Percentiles rank a stretch among this genome's conserved stretches.
Evolutionary conservation across 2,797 vertebrate species (phyloP).

Genomic region (Sphenodon punctatus): DNA sequence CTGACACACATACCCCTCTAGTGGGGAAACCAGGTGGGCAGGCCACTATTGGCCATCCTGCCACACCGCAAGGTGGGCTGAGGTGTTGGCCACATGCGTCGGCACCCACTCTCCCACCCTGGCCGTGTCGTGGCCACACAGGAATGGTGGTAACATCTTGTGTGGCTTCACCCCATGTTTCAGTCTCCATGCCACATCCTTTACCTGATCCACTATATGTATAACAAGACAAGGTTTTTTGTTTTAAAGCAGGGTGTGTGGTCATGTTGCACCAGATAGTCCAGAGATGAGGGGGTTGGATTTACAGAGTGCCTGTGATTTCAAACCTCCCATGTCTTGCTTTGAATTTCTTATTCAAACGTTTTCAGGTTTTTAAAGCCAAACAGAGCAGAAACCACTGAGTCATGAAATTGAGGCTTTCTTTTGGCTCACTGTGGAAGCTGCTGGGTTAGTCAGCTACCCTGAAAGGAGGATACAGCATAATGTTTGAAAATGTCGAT

Average conservation of each 20-base stretch:
- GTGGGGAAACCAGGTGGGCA: too few species aligned
- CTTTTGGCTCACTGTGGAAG: accelerated
- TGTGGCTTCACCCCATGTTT: too few species aligned
- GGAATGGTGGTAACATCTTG: too few species aligned
- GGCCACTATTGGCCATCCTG: too few species aligned
- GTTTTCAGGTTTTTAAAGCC: background rate
- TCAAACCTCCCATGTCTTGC: background rate
- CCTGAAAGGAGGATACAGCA: constrained; percentile 19
- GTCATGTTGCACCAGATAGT: background rate
- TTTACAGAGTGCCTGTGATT: background rate
- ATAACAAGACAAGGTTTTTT: background rate
- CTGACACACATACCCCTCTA: too few species aligned
- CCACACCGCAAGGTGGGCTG: too few species aligned
- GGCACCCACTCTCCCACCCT: too few species aligned
- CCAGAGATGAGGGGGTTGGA: background rate
- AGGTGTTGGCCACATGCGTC: too few species aligned
- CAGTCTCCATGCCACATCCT: accelerated
- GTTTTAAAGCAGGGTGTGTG: background rate
- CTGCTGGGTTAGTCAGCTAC: constrained; percentile 29
- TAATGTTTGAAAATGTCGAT: constrained; percentile 24
- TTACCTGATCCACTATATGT: background rate
- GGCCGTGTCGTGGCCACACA: too few species aligned
- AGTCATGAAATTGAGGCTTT: background rate
- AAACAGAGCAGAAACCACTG: background rate
- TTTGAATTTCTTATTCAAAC: background rate